Evolutionary conservation across 1,140 invertebrate genomes (phyloP).

Genomic region (Drosophila nigrodunni): DNA sequence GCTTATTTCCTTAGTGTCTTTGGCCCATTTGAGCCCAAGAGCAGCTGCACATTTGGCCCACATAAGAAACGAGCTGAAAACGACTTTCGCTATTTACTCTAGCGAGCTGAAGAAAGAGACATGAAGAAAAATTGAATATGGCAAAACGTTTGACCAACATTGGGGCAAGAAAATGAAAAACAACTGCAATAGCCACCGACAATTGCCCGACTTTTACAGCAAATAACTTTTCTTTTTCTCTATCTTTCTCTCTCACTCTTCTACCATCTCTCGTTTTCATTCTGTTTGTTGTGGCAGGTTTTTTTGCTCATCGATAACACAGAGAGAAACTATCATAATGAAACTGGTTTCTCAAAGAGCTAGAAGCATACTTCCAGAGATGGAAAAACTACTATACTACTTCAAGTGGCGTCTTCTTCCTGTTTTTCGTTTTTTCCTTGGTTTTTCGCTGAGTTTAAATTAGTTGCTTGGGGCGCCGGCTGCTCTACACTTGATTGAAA

Average conservation of each 20-base stretch:
- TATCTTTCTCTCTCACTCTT: not conserved
- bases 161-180: constrained; percentile 62
- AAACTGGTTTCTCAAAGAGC: constrained; percentile 27
- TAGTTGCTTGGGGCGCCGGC: constrained; percentile 47
- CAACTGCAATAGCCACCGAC: constrained; percentile 46
- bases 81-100: constrained; percentile 73
- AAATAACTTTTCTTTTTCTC: constrained; percentile 65
- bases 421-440: too few relatives aligned
- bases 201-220: constrained; percentile 62
- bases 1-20: constrained; percentile 9
- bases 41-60: constrained; percentile 75
- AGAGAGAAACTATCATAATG: constrained; percentile 22
- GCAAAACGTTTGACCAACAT: constrained; percentile 71
- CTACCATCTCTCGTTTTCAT: constrained; percentile 29
- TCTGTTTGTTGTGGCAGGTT: constrained; percentile 23
- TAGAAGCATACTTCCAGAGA: not conserved
- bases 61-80: constrained; percentile 77
- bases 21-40: constrained; percentile 21
- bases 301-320: constrained; percentile 37
- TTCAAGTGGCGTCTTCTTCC: constrained; percentile 7
- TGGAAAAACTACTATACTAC: constrained; percentile 19
- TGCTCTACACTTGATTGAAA: constrained; percentile 57
- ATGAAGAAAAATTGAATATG: constrained; percentile 62
- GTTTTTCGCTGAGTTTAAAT: constrained; percentile 29
- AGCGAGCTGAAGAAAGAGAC: constrained; percentile 18